These are phyloP conservation scores for Pelmatolapia mariae DNA, from an alignment of 2,113 vertebrate genomes.

Conservation along the genomic window DNA sequence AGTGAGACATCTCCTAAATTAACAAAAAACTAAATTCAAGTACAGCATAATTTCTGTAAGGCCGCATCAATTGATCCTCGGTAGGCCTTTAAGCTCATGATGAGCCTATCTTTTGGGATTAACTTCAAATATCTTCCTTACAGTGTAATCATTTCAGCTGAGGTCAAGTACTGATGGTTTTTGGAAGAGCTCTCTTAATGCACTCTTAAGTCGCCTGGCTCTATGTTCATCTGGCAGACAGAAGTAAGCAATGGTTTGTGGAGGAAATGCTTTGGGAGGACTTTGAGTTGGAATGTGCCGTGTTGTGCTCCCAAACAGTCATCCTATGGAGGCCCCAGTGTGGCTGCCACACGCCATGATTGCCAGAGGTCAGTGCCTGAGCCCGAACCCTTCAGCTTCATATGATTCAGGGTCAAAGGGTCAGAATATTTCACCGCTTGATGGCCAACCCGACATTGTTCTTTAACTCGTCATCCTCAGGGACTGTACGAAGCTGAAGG, in stretches of 20 bases:
- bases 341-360: conserved; percentile 67
- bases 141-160: conserved; percentile 55
- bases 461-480: not conserved
- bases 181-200: conserved; percentile 59
- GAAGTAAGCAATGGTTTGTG: conserved; percentile 45
- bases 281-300: conserved; percentile 55
- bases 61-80: conserved; percentile 38
- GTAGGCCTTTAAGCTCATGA: conserved; percentile 55
- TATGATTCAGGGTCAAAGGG: conserved; percentile 53
- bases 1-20: not conserved
- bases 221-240: conserved; percentile 57
- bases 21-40: conserved; percentile 30
- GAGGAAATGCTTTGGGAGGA: conserved; percentile 55
- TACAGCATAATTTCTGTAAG: conserved; percentile 26
- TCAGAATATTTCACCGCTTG: conserved; percentile 33
- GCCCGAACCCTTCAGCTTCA: conserved; percentile 42
- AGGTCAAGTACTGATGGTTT: conserved; percentile 67
- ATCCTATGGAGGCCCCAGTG: conserved; percentile 34
- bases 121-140: conserved; percentile 56
- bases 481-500: not conserved
- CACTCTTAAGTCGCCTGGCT: conserved; percentile 59
- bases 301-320: conserved; percentile 51
- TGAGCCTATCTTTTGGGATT: conserved; percentile 59
- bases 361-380: conserved; percentile 56
- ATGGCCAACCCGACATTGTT: not conserved